A percentile compares a stretch with the other conserved stretches of the same genome.
phyloP scores from a whole-genome alignment of 2,888 invertebrate species.

The Myathropa florea region DNA sequence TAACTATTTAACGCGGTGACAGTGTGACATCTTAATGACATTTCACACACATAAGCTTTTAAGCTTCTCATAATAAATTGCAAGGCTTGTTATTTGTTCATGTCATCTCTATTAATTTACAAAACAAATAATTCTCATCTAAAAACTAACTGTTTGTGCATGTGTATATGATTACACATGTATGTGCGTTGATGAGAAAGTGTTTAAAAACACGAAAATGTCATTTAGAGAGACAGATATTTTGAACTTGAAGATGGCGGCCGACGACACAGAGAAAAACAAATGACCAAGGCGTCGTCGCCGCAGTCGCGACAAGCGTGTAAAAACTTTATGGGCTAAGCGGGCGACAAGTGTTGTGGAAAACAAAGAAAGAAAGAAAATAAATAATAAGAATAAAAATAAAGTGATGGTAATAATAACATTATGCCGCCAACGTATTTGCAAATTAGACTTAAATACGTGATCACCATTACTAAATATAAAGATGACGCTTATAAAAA shows the following conservation, averaged over 20 bases:
- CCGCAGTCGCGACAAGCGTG: conserved; percentile 6
- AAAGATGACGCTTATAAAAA: conserved; percentile 62
- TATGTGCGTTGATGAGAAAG: conserved; percentile 3
- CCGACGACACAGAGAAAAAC: conserved; percentile 39
- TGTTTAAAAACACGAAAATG: conserved; percentile 24
- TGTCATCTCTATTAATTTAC: conserved; percentile 40
- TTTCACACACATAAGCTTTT: background rate
- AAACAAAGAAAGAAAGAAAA: conserved; percentile 36
- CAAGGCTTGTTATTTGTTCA: conserved; percentile 15
- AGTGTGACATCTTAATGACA: conserved; percentile 2
- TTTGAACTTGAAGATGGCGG: conserved; percentile 66
- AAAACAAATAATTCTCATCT: conserved; percentile 23
- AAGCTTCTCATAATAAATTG: conserved; percentile 11
- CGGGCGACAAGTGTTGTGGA: background rate
- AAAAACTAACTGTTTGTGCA: background rate
- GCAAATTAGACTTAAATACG: conserved; percentile 70
- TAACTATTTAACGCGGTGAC: conserved; percentile 25
- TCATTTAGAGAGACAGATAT: conserved; percentile 35
- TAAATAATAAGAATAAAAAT: conserved; percentile 63
- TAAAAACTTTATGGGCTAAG: conserved; percentile 23
- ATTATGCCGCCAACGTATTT: conserved; percentile 71
- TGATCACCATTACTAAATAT: conserved; percentile 67
- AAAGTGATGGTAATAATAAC: conserved; percentile 67
- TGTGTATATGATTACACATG: background rate
- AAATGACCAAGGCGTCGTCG: conserved; percentile 18